Evolutionary conservation across 2,797 vertebrate genomes (phyloP).

Genomic region (Cichlasoma orientale): DNA sequence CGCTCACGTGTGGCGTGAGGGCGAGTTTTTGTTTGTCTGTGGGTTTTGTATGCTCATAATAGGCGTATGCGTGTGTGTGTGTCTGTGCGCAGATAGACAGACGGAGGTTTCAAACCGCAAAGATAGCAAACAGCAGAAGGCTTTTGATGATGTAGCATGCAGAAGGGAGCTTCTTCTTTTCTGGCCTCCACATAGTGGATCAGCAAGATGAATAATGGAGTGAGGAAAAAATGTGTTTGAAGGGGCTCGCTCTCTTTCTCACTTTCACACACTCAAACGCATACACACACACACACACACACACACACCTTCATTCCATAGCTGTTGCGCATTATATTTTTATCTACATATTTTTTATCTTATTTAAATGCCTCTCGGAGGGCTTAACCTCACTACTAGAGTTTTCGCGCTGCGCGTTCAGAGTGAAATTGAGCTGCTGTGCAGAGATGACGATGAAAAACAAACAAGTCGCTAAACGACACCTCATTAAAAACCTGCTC

Average conservation of each 20-base stretch:
- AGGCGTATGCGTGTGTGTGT: not conserved
- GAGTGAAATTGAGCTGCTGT: slow-evolving; percentile 21
- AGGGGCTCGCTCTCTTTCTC: not conserved
- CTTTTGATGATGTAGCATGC: slow-evolving; percentile 48
- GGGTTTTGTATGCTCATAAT: not conserved
- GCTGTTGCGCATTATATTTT: slow-evolving; percentile 24
- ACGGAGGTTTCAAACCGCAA: slow-evolving; percentile 42
- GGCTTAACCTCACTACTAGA: slow-evolving; percentile 23
- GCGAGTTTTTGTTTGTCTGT: not conserved
- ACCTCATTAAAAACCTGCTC: slow-evolving; percentile 25
- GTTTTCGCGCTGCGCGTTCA: slow-evolving; percentile 15
- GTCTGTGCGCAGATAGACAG: slow-evolving; percentile 27
- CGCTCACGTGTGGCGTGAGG: not conserved
- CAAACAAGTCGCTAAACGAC: not conserved
- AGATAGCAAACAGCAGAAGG: slow-evolving; percentile 44
- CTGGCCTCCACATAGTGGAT: slow-evolving; percentile 21
- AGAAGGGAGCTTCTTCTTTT: slow-evolving; percentile 32
- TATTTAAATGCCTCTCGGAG: slow-evolving; percentile 11
- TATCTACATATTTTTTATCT: slow-evolving; percentile 37
- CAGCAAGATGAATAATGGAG: slow-evolving; percentile 24
- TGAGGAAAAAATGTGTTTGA: not conserved
- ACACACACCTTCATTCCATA: not conserved
- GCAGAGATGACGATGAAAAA: slow-evolving; percentile 16
- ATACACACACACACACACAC: not conserved
- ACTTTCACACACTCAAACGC: no score